Evolutionary conservation across 2,797 vertebrate genomes (phyloP), one percentile per base, ranked within the genome.

Genomic region (Notolepis coatsorum): DNA sequence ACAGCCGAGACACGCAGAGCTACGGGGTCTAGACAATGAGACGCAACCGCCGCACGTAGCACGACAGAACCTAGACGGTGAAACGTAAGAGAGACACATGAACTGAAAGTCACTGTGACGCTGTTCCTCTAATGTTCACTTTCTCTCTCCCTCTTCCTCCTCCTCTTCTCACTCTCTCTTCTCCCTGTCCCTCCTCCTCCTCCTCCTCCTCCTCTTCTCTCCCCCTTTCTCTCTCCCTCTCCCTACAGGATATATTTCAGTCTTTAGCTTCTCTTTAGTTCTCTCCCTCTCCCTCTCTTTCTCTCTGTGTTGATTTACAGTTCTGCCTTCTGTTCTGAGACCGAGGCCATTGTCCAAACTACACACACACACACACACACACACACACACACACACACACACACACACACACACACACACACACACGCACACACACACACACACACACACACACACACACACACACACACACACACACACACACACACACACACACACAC

Each of bases 291-390:
- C 65, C 64, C 43, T 35, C 59, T 62, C 53, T 43, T 61, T 65
- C 78, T 75, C 67, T 69, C 55, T 28, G 7, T 42, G 38, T 56
- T 87, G 81, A 90, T 90, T 90, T 89, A 89, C 53, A 54, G 62
- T 42, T 65, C 62, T 61, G 65, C 65, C 77, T 68, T 81, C 70
- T 73, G 68, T 85, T 81, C n/a, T 13, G 60, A 70, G 37, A 60
- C 47, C 35, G 31, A 51, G 64, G 31, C 57, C 55, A 47, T 21
- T 78, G 75, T 70, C 51, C 20, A 21, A n/a, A 24, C 47, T 45
- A 10, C n/a, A n/a, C n/a, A n/a, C n/a, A n/a, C n/a, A n/a, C n/a
- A n/a, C n/a, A n/a, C n/a, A n/a, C n/a, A n/a, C 21, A 55, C 35
- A 54, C 24, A 25, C 31, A 35, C 31, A 35, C 2, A 35, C 31